Evolutionary conservation across 92 coral and sea anemone genomes (phyloP).

Genomic region (Desmophyllum pertusum): DNA sequence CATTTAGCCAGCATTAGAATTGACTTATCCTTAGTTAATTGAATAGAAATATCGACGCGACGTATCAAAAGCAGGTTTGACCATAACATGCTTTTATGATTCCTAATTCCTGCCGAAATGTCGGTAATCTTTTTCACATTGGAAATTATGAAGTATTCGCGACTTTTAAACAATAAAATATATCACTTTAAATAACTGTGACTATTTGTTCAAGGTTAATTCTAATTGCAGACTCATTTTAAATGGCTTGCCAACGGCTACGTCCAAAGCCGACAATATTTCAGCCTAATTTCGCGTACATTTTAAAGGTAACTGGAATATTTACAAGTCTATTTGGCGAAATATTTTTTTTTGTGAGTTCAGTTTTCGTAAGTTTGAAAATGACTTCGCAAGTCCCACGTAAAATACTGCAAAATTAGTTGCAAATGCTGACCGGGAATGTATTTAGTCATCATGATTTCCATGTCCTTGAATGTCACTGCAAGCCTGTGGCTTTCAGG

Average conservation of each 20-base stretch:
- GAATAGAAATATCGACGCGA: conserved; percentile 4
- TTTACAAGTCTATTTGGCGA: not conserved
- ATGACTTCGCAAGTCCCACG: not conserved
- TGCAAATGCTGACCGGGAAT: not conserved
- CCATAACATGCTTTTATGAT: not conserved
- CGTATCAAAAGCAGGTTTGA: conserved; percentile 25
- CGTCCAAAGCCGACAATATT: not conserved
- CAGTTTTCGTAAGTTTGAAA: not conserved
- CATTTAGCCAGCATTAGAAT: conserved; percentile 12
- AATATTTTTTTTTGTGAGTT: conserved; percentile 3
- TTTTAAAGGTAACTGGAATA: not conserved
- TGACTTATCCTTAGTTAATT: conserved; percentile 22
- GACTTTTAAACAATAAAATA: not conserved
- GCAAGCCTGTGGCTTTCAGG: conserved; percentile 5
- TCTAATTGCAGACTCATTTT: conserved; percentile 5
- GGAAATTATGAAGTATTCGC: not conserved
- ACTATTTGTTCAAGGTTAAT: not conserved
- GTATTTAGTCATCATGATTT: not conserved
- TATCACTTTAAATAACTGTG: not conserved
- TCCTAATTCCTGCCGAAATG: not conserved
- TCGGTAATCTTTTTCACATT: not conserved
- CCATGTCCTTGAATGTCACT: not conserved
- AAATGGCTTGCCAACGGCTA: not conserved
- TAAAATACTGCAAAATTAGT: not conserved
- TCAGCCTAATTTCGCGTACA: not conserved